Base-by-base conservation (phyloP, 2,888 invertebrate species). In the Andrena fulva region DNA sequence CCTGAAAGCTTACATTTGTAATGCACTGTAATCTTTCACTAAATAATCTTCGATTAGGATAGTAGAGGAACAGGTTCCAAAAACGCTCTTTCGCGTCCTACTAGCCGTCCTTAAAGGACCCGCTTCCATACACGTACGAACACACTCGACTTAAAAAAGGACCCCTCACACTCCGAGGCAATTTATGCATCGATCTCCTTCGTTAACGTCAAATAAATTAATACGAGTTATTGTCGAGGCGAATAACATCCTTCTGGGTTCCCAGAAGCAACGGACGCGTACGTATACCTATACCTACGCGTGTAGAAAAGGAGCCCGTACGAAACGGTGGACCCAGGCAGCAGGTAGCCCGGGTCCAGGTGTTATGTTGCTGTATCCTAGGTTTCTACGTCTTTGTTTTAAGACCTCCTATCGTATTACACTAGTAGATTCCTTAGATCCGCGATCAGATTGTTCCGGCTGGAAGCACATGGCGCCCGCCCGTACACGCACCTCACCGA, bases 351-450 rank as follows among this genome's bases (percentile, higher is more conserved):
- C 29, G 50, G 56, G 68, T 84, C 84, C 84, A 84, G 84, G 84
- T 84, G 84, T 84, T 83, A 80, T 70, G 84, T 83, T 84, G 84
- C 84, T 66, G 71, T 84, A 76, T 79, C 70, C 84, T 83, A 84
- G 79, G 75, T 73, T 76, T 84, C 79, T 84, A 72, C 84, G 79
- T 84, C 84, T 84, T 84, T 84, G 84, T 84, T 76, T 84, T 78
- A 79, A 70, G 76, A 60, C 74, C 84, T 66, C 71, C 84, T 84
- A 84, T 84, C 84, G 70, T 80, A 62, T 83, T 83, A 84, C 84
- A 69, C 75, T 84, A 84, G 84, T 84, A 83, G 84, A 83, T 79
- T 83, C 75, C 84, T 69, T 72, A 63, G 84, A 78, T 82, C 83
- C 42, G 74, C 71, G 82, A 74, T 63, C 70, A 75, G 84, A 83